Evolutionary conservation across 2,888 invertebrate genomes (phyloP), one percentile per base, ranked within the genome.

Genomic region (Philonicus albiceps): DNA sequence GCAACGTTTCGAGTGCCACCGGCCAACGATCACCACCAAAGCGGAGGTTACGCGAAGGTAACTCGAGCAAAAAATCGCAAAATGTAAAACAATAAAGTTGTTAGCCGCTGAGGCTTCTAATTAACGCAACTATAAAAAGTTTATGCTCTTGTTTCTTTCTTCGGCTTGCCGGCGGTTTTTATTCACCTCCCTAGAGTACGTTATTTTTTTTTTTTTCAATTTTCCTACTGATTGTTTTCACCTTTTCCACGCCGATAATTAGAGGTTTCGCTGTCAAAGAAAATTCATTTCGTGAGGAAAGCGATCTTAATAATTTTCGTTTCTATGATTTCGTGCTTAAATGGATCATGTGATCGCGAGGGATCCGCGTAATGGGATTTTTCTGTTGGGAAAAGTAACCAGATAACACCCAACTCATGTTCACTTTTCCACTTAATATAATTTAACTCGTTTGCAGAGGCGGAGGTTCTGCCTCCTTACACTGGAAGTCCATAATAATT

Each of bases 231-330:
- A 81, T 81, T 85, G 75, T 85, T 85, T 85, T 85, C 85, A 85
- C 85, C 85, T 85, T 85, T 85, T 85, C 85, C 85, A 85, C 85
- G 85, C 85, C 75, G 53, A 85, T 75, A 85, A 85, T 85, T 85
- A 85, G 43, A 49, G 85, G 85, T 75, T 85, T 75, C 85, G 85
- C 85, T 85, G 85, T 85, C 85, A 85, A 85, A 85, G 85, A 75
- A 75, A 74, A 85, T 49, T 85, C 85, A 85, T 85, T 85, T 75
- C 74, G 40, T 72, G 49, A 53, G 85, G 81, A 81, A 81, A 81
- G 81, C 81, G 81, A 55, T 81, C 55, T 30, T 64, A 81, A 81
- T 55, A 81, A 81, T 81, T 81, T 81, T 81, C 81, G 34, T 81
- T 64, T 81, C 55, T 81, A 81, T 81, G 55, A 81, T 81, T 81